phyloP scores from a whole-genome alignment of 2,797 vertebrate genomes.

The Crocidura indochinensis region DNA sequence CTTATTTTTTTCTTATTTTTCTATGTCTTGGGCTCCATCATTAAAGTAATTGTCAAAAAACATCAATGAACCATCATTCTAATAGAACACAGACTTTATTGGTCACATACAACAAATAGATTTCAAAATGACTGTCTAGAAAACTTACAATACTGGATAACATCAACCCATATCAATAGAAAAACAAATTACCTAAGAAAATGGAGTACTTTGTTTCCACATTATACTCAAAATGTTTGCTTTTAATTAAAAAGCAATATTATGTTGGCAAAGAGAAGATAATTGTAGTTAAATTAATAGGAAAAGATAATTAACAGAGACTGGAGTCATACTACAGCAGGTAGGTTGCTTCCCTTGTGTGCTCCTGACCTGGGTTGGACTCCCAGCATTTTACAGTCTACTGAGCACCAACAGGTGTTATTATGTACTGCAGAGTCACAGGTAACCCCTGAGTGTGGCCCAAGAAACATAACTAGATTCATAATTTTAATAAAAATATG shows the following conservation, averaged over 20 bases:
- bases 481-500: background rate
- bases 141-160: conserved; percentile 33
- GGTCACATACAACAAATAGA: background rate
- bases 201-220: conserved; percentile 12
- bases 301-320: background rate
- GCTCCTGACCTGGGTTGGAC: too few relatives aligned
- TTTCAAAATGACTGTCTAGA: conserved; percentile 34
- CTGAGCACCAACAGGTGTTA: too few relatives aligned
- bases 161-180: background rate
- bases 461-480: too few relatives aligned
- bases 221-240: conserved; percentile 4
- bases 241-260: too few relatives aligned
- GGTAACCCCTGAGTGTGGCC: too few relatives aligned
- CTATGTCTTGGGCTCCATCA: background rate
- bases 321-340: too few relatives aligned
- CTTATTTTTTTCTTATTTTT: conserved; percentile 8
- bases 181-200: background rate
- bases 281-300: background rate
- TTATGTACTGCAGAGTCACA: too few relatives aligned
- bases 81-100: conserved; percentile 18
- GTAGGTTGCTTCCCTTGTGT: too few relatives aligned
- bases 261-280: too few relatives aligned
- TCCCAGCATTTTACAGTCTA: too few relatives aligned
- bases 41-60: conserved; percentile 59
- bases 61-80: background rate